A percentile compares a stretch with the other conserved stretches of the same genome.
phyloP scores from a whole-genome alignment of 1,140 invertebrate species.

The Drosophila sturtevanti region DNA sequence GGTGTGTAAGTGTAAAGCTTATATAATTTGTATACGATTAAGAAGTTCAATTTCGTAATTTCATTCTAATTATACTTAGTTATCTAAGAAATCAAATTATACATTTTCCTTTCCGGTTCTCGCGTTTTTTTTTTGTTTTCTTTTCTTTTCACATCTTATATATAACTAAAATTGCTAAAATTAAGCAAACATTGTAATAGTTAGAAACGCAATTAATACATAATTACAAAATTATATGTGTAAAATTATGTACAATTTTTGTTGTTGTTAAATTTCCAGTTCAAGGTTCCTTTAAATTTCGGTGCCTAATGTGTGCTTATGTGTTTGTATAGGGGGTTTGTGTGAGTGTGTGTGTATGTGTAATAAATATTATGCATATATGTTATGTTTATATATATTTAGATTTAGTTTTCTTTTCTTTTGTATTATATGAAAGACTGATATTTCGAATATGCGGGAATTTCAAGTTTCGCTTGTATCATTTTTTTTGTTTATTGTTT shows the following conservation, averaged over 20 bases:
- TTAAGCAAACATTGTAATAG: constrained; percentile 65
- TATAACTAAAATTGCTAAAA: constrained; percentile 54
- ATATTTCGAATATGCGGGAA: constrained; percentile 50
- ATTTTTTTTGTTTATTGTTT: constrained; percentile 1
- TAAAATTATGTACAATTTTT: constrained; percentile 68
- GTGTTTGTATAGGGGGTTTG: constrained; percentile 27
- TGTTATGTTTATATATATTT: constrained; percentile 45
- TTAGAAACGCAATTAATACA: constrained; percentile 65
- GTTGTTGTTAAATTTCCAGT: constrained; percentile 43
- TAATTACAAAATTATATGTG: constrained; percentile 80
- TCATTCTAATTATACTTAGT: constrained; percentile 29
- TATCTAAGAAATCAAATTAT: constrained; percentile 39
- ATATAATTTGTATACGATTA: constrained; percentile 13
- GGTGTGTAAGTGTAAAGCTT: constrained; percentile 19
- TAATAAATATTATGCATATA: constrained; percentile 70
- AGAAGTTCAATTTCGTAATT: constrained; percentile 7
- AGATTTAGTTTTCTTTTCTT: constrained; percentile 45
- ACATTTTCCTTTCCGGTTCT: constrained; percentile 19
- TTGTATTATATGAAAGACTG: constrained; percentile 47
- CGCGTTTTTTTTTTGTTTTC: constrained; percentile 9
- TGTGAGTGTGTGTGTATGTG: constrained; percentile 25
- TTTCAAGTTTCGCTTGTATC: constrained; percentile 19
- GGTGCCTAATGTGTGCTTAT: constrained; percentile 64
- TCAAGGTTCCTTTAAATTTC: constrained; percentile 34
- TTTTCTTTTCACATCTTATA: constrained; percentile 20